phyloP scores from a whole-genome alignment of 2,888 invertebrate species.

The Aphrophora alni region DNA sequence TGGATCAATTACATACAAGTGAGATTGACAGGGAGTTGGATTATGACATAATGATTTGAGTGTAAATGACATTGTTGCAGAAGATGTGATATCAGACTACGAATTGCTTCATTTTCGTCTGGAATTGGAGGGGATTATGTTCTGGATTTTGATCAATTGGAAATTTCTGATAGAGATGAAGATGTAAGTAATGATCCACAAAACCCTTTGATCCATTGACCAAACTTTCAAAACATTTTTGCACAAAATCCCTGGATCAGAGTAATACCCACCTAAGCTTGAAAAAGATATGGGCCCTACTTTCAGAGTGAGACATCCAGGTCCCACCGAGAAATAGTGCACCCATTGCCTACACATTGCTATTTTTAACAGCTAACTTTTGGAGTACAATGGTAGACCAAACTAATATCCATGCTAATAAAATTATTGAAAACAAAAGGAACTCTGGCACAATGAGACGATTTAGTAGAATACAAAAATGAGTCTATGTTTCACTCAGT shows the following conservation, averaged over 20 bases:
- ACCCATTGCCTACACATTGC: background rate
- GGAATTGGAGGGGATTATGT: too few species aligned
- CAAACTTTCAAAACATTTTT: background rate
- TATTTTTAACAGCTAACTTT: background rate
- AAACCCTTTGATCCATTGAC: too few species aligned
- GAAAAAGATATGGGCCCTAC: background rate
- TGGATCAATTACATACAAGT: background rate
- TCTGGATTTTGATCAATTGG: too few species aligned
- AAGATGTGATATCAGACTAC: background rate
- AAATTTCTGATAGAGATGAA: background rate
- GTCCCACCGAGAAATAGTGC: background rate
- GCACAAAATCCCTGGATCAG: background rate
- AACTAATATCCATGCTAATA: constrained; percentile 7
- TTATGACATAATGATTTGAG: too few species aligned
- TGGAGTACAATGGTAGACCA: background rate
- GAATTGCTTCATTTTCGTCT: background rate
- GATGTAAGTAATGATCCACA: background rate
- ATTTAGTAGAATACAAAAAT: background rate
- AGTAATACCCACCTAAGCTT: constrained; percentile 12
- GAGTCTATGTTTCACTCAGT: background rate
- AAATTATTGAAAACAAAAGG: background rate
- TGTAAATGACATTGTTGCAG: background rate
- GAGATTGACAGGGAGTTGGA: background rate
- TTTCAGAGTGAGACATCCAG: background rate
- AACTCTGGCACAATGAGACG: background rate